Base-by-base conservation (phyloP, 2,888 invertebrate species). In the Germaria angustata region DNA sequence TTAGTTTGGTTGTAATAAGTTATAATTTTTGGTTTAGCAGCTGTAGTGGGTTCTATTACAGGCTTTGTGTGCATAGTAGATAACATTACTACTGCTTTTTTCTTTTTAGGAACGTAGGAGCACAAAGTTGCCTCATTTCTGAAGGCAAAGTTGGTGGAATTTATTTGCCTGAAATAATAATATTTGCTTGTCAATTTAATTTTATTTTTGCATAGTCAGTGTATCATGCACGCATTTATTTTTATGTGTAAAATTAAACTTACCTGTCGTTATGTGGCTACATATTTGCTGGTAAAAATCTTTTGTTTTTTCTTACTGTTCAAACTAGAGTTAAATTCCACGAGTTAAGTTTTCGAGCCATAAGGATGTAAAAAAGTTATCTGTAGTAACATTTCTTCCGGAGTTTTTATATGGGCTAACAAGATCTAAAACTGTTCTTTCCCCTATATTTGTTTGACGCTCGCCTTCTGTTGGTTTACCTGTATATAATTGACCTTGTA, bases 231-330 rank as follows among this genome's bases (percentile, higher is more conserved):
- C 34, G 22, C 59, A 59, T 39, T 39, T 4, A 39, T 22, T 20
- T 39, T 1, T 46, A 22, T 49, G n/a, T 65, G 0, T 49, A 46
- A 11, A 46, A 46, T 65, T 17, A 65, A 17, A 65, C 34, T 20
- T 34, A 66, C 17, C 22, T 68, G 15, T 34, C 28, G 2, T 61
- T 72, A 59, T 36, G 15, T 49, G 61, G 13, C 24, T 28, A 22
- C 57, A 57, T 71, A 36, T 44, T 57, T 20, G 39, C n/a, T 57
- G 46, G 44, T 36, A 57, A 32, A 72, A 72, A 61, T n/a, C 61
- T n/a, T 72, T 57, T 72, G 17, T 46, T 49, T 49, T 49, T 59
- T 72, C 59, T 51, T 20, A 39, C 28, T 32, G 17, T 65, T 41
- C 55, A 9, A 34, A 55, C 13, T 0, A 55, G 34, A 3, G 34